Percentiles rank a stretch among this genome's conserved stretches.
Conservation (phyloP, 2,797 vertebrate genomes). For the Mallotus villosus region DNA sequence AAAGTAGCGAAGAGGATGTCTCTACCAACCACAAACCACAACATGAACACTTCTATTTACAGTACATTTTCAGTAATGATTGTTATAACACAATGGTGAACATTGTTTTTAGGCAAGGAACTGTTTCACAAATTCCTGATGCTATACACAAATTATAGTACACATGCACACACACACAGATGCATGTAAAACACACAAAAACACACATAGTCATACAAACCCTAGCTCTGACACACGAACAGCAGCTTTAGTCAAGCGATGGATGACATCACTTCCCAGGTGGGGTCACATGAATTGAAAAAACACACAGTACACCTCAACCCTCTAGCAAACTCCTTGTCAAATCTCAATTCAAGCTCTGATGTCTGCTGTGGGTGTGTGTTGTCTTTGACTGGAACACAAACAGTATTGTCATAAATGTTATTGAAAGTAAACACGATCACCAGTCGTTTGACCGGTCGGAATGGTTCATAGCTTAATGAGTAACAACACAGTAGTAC, state of each 20-base stretch:
- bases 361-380: constrained; percentile 32
- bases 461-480: neutral
- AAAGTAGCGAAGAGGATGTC: constrained; percentile 6
- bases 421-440: neutral
- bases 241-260: neutral
- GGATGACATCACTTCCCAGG: constrained; percentile 52
- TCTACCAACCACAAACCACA: constrained; percentile 27
- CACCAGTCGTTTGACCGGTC: neutral
- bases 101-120: neutral
- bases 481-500: neutral
- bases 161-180: constrained; percentile 15
- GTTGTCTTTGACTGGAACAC: constrained; percentile 21
- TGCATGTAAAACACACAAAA: constrained; percentile 2
- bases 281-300: constrained; percentile 1
- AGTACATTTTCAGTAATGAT: neutral
- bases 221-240: neutral
- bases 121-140: constrained; percentile 7
- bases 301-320: neutral
- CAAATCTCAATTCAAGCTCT: constrained; percentile 54
- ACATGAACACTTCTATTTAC: neutral
- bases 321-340: constrained; percentile 4
- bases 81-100: neutral
- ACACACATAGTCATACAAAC: constrained; percentile 6
- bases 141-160: constrained; percentile 16
- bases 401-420: constrained; percentile 13